Conservation (phyloP, 2,797 vertebrate species). For the Melanotaenia trifasciata region DNA sequence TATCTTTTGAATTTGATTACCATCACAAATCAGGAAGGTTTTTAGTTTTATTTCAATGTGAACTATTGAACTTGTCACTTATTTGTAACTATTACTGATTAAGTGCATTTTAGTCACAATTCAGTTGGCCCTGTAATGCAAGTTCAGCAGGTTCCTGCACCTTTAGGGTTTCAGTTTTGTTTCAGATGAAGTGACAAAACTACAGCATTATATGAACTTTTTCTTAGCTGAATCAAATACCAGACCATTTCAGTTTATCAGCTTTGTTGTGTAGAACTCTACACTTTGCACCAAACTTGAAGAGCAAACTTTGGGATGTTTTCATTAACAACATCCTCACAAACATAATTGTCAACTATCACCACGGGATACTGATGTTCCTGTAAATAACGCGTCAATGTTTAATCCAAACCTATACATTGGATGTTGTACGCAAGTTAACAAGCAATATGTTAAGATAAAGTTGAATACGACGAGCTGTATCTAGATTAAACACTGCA, state of each 20-base stretch:
- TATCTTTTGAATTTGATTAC: not conserved
- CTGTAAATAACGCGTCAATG: not conserved
- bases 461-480: not conserved
- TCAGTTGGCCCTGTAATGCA: not conserved
- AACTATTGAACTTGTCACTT: not conserved
- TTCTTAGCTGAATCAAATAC: not conserved
- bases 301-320: not conserved
- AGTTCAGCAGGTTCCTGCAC: not conserved
- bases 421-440: not conserved
- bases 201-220: not conserved
- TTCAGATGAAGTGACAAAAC: not conserved
- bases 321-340: not conserved
- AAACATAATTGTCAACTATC: not conserved
- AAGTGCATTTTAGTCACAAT: not conserved
- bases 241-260: too few species aligned
- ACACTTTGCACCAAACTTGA: not conserved
- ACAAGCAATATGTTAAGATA: not conserved
- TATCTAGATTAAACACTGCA: not conserved
- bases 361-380: not conserved
- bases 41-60: not conserved
- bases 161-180: conserved; percentile 29
- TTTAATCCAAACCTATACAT: not conserved
- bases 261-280: not conserved
- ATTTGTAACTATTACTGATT: not conserved
- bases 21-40: not conserved